Base-by-base conservation (phyloP, 2,113 vertebrate genomes). In the Pimephales promelas region DNA sequence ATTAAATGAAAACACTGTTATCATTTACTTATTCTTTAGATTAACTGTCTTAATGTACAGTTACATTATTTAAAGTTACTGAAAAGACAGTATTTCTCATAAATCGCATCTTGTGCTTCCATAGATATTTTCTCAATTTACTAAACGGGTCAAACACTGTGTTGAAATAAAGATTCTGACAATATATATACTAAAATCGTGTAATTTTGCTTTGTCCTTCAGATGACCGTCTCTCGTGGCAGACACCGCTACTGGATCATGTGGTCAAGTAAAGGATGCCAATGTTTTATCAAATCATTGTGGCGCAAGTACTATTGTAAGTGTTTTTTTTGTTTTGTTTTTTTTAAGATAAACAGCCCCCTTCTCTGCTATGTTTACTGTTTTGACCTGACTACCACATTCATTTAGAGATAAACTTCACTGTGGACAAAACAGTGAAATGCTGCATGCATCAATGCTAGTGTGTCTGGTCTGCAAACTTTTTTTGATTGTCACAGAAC, bases 371-470 rank as follows among this genome's bases (percentile, higher is more conserved):
- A 24, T 40, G 74, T 54, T 75, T 49, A 57, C 22, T 73, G 52
- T 77, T 57, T 77, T 59, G 52, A 77, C 11, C 74, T 40, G 74
- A 59, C 74, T 22, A 5, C 34, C 6, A 57, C 22, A 40, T 36
- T n/a, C n/a, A 56, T 8, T 22, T 18, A 56, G 22, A 24, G 31
- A 77, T 77, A 40, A 59, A n/a, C n/a, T 45, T 61, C 66, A 14
- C 40, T 80, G 66, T 49, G 54, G 81, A 85, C 77, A 74, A 73
- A 85, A 85, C 54, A 85, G 24, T 52, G 47, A 61, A 26, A 40
- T 34, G n/a, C 49, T 57, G 4, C 10, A 1, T 77, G 74, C 43
- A 24, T 56, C 24, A 76, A 11, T 57, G 28, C 28, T 22, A 26
- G 18, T 57, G 74, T 54, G 26, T 52, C 24, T 76, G 28, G 52